These are phyloP conservation scores for Cololabis saira DNA, from an alignment of 2,113 vertebrate species.

Conservation along the genomic window DNA sequence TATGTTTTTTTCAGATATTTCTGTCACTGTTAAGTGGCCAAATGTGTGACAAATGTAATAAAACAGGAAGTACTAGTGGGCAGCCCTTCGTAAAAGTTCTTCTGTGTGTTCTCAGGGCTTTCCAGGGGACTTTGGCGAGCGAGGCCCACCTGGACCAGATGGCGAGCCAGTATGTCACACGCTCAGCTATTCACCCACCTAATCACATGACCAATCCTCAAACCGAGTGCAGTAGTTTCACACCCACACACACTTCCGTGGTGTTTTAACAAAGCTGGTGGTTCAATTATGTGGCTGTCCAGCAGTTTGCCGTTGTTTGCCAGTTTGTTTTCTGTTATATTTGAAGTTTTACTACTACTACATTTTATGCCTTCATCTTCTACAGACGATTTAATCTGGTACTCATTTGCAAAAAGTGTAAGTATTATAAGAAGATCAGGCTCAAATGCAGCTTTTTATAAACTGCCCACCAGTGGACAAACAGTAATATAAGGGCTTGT, in stretches of 20 bases:
- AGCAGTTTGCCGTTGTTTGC: conserved; percentile 22
- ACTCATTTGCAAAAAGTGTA: conserved; percentile 26
- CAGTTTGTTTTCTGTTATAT: conserved; percentile 6
- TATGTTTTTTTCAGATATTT: neutral
- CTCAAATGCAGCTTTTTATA: conserved; percentile 46
- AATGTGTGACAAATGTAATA: neutral
- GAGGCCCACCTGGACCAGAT: conserved; percentile 94
- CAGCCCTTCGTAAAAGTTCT: conserved; percentile 39
- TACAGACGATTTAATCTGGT: conserved; percentile 54
- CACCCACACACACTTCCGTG: conserved; percentile 2
- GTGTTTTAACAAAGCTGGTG: conserved; percentile 39
- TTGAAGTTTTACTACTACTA: conserved; percentile 40
- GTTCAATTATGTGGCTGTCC: conserved; percentile 44
- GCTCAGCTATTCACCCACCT: conserved; percentile 9
- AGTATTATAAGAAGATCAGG: neutral
- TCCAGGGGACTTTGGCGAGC: conserved; percentile 95
- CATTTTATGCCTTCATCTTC: conserved; percentile 35
- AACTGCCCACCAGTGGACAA: conserved; percentile 24
- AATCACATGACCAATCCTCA: conserved; percentile 12
- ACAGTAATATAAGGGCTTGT: conserved; percentile 9
- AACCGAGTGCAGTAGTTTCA: conserved; percentile 21
- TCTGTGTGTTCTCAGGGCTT: conserved; percentile 87
- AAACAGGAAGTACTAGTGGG: neutral
- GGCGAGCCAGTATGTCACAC: conserved; percentile 94
- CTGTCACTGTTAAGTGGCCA: neutral